Evolutionary conservation across 1,140 invertebrate genomes (phyloP).

Genomic region (Ericerus pela): DNA sequence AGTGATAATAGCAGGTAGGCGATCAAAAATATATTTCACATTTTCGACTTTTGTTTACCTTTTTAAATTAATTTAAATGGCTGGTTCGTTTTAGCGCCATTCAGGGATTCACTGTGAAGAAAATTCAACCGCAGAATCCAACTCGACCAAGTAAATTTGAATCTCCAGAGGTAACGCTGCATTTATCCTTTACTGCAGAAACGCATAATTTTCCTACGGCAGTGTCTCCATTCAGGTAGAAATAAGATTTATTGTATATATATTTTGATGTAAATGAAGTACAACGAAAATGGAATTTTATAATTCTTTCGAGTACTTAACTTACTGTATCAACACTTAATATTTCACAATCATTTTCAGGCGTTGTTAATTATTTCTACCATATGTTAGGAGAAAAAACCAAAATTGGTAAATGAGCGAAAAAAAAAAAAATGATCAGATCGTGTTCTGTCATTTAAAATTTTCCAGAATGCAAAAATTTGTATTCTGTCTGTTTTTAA

Average conservation of each 20-base stretch:
- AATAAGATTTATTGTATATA: neutral
- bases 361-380: no score
- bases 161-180: slow-evolving; percentile 43
- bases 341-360: no score
- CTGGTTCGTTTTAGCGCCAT: slow-evolving; percentile 57
- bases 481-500: no score
- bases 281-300: neutral
- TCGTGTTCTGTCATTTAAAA: no score
- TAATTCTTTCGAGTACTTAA: no score
- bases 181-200: slow-evolving; percentile 97
- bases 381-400: no score
- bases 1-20: slow-evolving; percentile 84
- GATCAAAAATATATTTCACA: slow-evolving; percentile 13
- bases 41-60: slow-evolving; percentile 6
- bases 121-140: slow-evolving; percentile 45
- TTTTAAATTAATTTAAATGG: slow-evolving; percentile 13
- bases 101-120: slow-evolving; percentile 54
- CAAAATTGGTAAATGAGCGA: no score
- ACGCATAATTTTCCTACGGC: slow-evolving; percentile 99
- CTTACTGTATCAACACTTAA: no score
- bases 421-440: no score
- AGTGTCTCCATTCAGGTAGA: slow-evolving; percentile 61
- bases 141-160: slow-evolving; percentile 46
- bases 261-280: neutral
- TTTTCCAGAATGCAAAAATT: no score